Percentiles rank a stretch among this genome's conserved stretches.
Conservation (phyloP, 2,797 vertebrate genomes). For the Ambastaia sidthimunki region DNA sequence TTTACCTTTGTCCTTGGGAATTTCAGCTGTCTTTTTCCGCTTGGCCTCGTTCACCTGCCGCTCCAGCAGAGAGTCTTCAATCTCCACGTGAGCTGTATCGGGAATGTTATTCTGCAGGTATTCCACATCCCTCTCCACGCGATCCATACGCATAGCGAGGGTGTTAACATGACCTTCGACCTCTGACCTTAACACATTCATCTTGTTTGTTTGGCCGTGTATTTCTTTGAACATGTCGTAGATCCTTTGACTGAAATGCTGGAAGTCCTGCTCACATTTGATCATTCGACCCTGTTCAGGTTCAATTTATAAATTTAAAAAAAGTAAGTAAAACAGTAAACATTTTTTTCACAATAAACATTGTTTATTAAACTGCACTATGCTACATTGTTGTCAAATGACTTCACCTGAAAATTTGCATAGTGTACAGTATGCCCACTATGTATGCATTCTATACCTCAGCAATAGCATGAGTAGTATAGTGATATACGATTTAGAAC, state of each 20-base stretch:
- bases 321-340: too few species aligned
- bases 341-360: too few species aligned
- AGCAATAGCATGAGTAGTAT: too few species aligned
- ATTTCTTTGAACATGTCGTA: slow-evolving; percentile 82
- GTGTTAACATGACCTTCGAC: slow-evolving; percentile 79
- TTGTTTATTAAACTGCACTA: too few species aligned
- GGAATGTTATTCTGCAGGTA: slow-evolving; percentile 85
- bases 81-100: slow-evolving; percentile 77
- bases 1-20: slow-evolving; percentile 81
- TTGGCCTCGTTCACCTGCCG: slow-evolving; percentile 82
- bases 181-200: slow-evolving; percentile 76
- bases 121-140: slow-evolving; percentile 89
- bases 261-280: slow-evolving; percentile 83
- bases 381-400: too few species aligned
- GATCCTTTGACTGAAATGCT: slow-evolving; percentile 81
- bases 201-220: slow-evolving; percentile 72
- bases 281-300: slow-evolving; percentile 82
- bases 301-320: too few species aligned
- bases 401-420: too few species aligned
- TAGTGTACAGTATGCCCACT: too few species aligned
- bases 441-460: too few species aligned
- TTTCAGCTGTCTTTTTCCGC: slow-evolving; percentile 76
- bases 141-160: slow-evolving; percentile 80
- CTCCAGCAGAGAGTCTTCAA: slow-evolving; percentile 83
- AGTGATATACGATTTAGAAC: too few species aligned